Evolutionary conservation across 2,797 vertebrate species (phyloP), one percentile per base, ranked within the genome.

Genomic region (Ispidina lecontei): DNA sequence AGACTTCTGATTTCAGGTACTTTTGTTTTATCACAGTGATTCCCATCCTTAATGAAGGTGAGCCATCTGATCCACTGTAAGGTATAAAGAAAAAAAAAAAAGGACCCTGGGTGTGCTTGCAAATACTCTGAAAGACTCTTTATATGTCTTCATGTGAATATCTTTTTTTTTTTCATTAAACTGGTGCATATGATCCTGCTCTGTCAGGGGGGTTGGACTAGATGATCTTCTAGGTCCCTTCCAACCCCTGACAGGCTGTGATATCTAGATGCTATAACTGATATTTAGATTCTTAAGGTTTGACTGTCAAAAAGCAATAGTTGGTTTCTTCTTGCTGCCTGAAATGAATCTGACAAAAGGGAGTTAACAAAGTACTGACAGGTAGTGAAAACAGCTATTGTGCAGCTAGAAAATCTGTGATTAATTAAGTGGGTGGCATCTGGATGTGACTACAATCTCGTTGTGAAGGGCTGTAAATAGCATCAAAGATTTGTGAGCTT

Each of bases 381-480:
- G 47, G 81, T 94, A 92, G 90, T 60, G 94, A 94, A 96, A 96
- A 73, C 67, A 92, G 84, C 86, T 95, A 90, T 93, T 96, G 91
- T 84, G 75, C 94, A 95, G 92, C 93, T 93, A 90, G 94, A 90
- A 74, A 92, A 87, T 87, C 88, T 96, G 96, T 87, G 82, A 91
- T 95, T 96, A 87, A 96, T 97, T 92, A 96, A 85, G 68, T 51
- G 81, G 63, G 52, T 14, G 13, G 49, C 62, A 69, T 77, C 91
- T 96, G 94, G 95, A 97, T 92, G 86, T 93, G 94, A 87, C 95
- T 86, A 68, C 90, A 76, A 46, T 71, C 81, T 96, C 39, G 94
- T 94, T 35, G n/a, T 81, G 81, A 82, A 91, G 64, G 88, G 78
- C 90, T 96, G 94, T 97, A 97, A 97, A 96, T 91, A 96, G 91